Base-by-base conservation (phyloP, 2,113 vertebrate genomes). In the Uropsilus gracilis region DNA sequence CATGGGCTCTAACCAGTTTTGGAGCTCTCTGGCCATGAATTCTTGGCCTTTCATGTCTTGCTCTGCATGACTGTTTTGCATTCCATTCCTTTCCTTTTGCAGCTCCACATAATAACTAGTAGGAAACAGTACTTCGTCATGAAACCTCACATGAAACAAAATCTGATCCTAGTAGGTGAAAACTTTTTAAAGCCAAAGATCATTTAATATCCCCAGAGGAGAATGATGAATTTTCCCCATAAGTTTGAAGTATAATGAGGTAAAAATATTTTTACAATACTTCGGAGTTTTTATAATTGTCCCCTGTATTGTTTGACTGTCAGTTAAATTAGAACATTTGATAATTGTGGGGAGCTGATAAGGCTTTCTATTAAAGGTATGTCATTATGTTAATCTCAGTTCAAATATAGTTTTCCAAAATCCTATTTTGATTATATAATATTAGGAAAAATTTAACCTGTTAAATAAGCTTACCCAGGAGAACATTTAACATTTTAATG, bases 311-410 rank as follows among this genome's bases (percentile, higher is more conserved):
- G 68, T 96, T 94, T 90, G 92, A 94, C 94, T 97, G 95, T 94
- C 95, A 97, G 93, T 93, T 96, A 97, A 97, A 94, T 95, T 94
- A 93, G 91, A 97, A 91, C 63, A 63, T 88, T 94, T 97, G 95
- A 95, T 97, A 97, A 97, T 97, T 97, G 90, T 91, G 94, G 93
- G 76, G 96, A 95, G 92, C 42, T 96, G 93, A 97, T 96, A 96
- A 94, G 95, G 77, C 84, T 95, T 96, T 97, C 73, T 95, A 76
- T 95, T 95, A 95, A 94, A 97, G 94, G 72, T 94, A 94, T 94
- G 80, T 96, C 91, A 97, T 97, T 97, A 97, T 97, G 96, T 96
- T 97, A 97, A 97, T 97, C 94, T 97, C 64, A 61, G 95, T 97
- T 97, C 96, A 97, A 97, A 97, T 97, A 94, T 94, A 96, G 94